A percentile compares a stretch with the other conserved stretches of the same genome.
Conservation (phyloP, 2,797 vertebrate species). For the Pangasius mekongensis region DNA sequence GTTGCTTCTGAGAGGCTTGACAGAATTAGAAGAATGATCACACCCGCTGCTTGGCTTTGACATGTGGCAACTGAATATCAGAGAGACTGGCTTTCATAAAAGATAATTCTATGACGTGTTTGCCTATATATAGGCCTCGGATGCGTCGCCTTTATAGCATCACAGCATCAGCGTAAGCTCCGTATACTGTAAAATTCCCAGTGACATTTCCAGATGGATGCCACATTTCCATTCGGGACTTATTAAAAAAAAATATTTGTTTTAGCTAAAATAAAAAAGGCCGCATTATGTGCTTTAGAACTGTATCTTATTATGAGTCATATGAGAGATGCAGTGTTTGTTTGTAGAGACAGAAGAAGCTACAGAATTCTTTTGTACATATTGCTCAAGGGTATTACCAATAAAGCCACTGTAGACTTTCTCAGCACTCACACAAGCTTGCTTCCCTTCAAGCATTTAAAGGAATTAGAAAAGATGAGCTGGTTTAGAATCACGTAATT, state of each 20-base stretch:
- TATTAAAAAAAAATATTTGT: constrained; percentile 68
- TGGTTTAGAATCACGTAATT: constrained; percentile 55
- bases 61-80: not conserved
- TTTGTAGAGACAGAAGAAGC: constrained; percentile 65
- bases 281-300: constrained; percentile 72
- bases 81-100: not conserved
- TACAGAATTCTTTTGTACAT: constrained; percentile 74
- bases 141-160: not conserved
- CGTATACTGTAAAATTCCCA: constrained; percentile 66
- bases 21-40: constrained; percentile 3
- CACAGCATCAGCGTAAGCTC: constrained; percentile 35
- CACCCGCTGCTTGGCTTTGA: not conserved
- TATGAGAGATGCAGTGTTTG: constrained; percentile 67
- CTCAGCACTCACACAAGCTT: constrained; percentile 52
- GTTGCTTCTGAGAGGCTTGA: constrained; percentile 3
- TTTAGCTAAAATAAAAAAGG: constrained; percentile 58
- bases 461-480: constrained; percentile 59
- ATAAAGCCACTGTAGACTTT: constrained; percentile 51
- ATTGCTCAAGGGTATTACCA: constrained; percentile 69
- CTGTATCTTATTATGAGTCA: constrained; percentile 64
- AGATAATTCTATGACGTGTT: not conserved
- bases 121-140: not conserved
- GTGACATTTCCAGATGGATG: constrained; percentile 76
- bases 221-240: constrained; percentile 63
- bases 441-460: constrained; percentile 56